These are phyloP conservation scores for Ctenopoma multispine DNA, from an alignment of 2,797 vertebrate genomes.

Conservation along the genomic window DNA sequence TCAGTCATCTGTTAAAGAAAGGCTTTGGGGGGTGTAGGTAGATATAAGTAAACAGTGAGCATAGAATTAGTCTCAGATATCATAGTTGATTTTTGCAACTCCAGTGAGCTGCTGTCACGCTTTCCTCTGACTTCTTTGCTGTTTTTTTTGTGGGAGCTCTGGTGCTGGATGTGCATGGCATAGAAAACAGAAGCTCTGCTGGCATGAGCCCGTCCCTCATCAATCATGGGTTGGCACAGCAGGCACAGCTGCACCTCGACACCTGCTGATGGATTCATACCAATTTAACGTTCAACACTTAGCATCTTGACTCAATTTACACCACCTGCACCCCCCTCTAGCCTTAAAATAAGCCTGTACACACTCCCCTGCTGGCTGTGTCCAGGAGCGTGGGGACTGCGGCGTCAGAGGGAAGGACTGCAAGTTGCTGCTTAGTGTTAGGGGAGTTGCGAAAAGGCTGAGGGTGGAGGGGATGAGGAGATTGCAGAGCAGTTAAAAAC, in stretches of 20 bases:
- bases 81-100: slow-evolving; percentile 30
- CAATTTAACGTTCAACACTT: slow-evolving; percentile 80
- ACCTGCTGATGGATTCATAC: slow-evolving; percentile 83
- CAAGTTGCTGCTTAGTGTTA: slow-evolving; percentile 5
- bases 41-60: neutral
- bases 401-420: neutral
- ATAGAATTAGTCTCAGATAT: neutral
- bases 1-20: too few species aligned
- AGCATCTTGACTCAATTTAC: slow-evolving; percentile 81
- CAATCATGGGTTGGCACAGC: slow-evolving; percentile 78
- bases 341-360: slow-evolving; percentile 53
- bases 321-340: slow-evolving; percentile 31
- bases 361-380: slow-evolving; percentile 14
- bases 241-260: slow-evolving; percentile 76
- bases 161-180: slow-evolving; percentile 47
- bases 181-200: slow-evolving; percentile 62
- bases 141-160: neutral
- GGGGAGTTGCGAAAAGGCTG: neutral
- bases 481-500: slow-evolving; percentile 35
- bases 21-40: too few species aligned
- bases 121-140: slow-evolving; percentile 16
- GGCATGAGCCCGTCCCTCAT: slow-evolving; percentile 69
- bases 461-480: slow-evolving; percentile 19
- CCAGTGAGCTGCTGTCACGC: slow-evolving; percentile 13
- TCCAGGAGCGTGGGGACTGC: slow-evolving; percentile 12